Conservation (phyloP, 2,113 vertebrate species). For the Saccopteryx bilineata region DNA sequence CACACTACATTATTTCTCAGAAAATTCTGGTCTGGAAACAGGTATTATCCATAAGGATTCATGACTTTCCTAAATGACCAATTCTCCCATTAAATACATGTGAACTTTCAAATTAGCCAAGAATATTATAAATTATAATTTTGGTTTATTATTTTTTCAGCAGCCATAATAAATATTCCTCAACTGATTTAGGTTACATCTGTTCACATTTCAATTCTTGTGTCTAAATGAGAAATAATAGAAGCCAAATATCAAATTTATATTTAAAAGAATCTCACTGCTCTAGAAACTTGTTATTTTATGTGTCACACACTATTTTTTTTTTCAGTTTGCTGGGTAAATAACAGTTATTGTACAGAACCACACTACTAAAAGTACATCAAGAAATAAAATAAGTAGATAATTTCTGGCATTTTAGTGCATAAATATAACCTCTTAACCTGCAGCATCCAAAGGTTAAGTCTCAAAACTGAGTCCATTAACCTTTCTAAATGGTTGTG, state of each 20-base stretch:
- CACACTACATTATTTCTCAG: background rate
- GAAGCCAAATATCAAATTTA: slow-evolving; percentile 71
- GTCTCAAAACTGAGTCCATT: slow-evolving; percentile 91
- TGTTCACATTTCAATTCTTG: slow-evolving; percentile 75
- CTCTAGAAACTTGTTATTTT: slow-evolving; percentile 57
- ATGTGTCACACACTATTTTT: slow-evolving; percentile 62
- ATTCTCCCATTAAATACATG: background rate
- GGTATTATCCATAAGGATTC: background rate
- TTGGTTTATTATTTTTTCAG: slow-evolving; percentile 50
- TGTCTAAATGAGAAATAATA: slow-evolving; percentile 75
- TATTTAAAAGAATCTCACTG: slow-evolving; percentile 68
- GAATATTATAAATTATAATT: slow-evolving; percentile 60
- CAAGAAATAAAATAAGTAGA: slow-evolving; percentile 87
- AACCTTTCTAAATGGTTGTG: slow-evolving; percentile 91
- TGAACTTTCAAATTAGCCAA: slow-evolving; percentile 51
- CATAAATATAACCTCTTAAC: slow-evolving; percentile 88
- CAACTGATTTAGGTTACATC: slow-evolving; percentile 68
- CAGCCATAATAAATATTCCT: slow-evolving; percentile 75
- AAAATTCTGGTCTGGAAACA: slow-evolving; percentile 8
- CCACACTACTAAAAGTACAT: slow-evolving; percentile 72
- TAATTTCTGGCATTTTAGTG: slow-evolving; percentile 86
- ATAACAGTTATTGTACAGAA: slow-evolving; percentile 50
- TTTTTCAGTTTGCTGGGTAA: slow-evolving; percentile 72
- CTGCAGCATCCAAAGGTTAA: slow-evolving; percentile 89
- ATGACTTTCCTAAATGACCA: slow-evolving; percentile 36